Conservation (phyloP, 2,113 vertebrate species). For the Stercorarius parasiticus region DNA sequence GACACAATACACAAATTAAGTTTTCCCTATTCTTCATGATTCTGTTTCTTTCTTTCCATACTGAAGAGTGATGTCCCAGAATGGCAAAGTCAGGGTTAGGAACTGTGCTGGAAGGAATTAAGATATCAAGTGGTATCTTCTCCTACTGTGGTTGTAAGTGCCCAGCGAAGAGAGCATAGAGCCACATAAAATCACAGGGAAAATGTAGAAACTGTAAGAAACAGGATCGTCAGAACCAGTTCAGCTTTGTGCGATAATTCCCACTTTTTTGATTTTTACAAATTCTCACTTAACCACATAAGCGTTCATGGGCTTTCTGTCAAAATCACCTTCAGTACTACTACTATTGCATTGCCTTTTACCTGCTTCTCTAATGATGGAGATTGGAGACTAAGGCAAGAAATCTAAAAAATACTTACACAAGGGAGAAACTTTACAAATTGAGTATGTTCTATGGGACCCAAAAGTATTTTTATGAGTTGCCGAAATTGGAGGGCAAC, state of each 20-base stretch:
- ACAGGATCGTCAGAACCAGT: not conserved
- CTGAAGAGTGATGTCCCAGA: not conserved
- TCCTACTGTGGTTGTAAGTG: not conserved
- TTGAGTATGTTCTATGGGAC: not conserved
- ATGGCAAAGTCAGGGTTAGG: not conserved
- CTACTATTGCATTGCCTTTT: not conserved
- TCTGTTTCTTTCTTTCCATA: not conserved
- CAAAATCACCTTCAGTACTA: not conserved
- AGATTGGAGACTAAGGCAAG: not conserved
- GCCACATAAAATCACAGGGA: not conserved
- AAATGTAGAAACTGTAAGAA: not conserved
- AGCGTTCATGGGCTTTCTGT: not conserved
- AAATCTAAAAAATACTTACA: not conserved
- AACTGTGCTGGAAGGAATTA: not conserved
- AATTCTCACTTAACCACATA: not conserved
- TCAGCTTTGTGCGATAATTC: not conserved
- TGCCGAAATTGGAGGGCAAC: not conserved
- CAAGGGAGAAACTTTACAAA: not conserved
- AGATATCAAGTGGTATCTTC: not conserved
- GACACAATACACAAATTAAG: fast-evolving
- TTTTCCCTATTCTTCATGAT: not conserved
- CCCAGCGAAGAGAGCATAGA: not conserved
- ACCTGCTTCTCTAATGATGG: not conserved
- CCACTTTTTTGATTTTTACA: not conserved
- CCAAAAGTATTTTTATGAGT: not conserved